Base-by-base conservation (phyloP, 1,140 invertebrate species). In the Ostrea edulis region DNA sequence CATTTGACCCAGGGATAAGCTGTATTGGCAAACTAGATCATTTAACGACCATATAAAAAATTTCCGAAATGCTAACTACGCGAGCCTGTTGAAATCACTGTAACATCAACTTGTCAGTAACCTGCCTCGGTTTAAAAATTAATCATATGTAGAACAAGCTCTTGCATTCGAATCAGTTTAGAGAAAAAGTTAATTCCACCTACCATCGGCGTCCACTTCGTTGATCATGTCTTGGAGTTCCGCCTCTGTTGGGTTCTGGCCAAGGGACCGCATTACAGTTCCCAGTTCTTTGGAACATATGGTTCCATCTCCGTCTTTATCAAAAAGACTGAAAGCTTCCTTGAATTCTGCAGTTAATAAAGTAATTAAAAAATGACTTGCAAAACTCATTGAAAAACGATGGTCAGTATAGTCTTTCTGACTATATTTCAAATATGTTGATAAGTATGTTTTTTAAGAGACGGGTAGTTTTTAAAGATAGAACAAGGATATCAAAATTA, bases 161-260 rank as follows among this genome's bases (percentile, higher is more conserved):
- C n/a, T n/a, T n/a, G n/a, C n/a, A n/a, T n/a, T n/a, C n/a, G n/a
- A n/a, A n/a, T n/a, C n/a, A n/a, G n/a, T n/a, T n/a, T n/a, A n/a
- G n/a, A n/a, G n/a, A n/a, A n/a, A n/a, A n/a, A n/a, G n/a, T n/a
- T n/a, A n/a, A 44, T 81, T 35, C 8, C 11, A 54, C 86, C 90
- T 91, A 93, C 95, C 95, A 87, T 96, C 95, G 85, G 94, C 93
- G 87, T 95, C 97, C 4, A 98, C 97, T 94, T 98, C 97, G 92
- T 97, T 97, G 91, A 98, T 97, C 97, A 98, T 98, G 92, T 98
- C 97, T 93, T 97, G 96, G 82, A 98, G 95, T 95, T 98, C 91
- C 0, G 86, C 88, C 20, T 91, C 90, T 14, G 92, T 90, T 65
- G 91, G 86, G 35, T 90, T 89, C 65, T 90, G 88, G n/a, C 92